Percentiles rank a stretch among this genome's conserved stretches.
phyloP scores from a whole-genome alignment of 2,888 invertebrate species.

The Ophion obscuratus region DNA sequence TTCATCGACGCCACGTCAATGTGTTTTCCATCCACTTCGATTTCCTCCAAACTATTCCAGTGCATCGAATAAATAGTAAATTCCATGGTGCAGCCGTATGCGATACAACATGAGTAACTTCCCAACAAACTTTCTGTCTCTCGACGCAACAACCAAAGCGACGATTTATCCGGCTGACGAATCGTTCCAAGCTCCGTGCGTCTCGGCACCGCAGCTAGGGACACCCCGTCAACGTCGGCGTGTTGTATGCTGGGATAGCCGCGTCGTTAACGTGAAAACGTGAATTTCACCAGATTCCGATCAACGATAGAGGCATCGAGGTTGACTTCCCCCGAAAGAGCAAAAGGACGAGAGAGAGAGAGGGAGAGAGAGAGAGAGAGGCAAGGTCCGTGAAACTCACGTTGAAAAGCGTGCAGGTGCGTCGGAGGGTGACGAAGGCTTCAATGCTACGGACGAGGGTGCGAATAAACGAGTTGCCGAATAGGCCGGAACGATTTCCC shows the following conservation, averaged over 20 bases:
- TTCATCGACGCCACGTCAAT: too few species aligned
- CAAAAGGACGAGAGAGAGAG: background rate
- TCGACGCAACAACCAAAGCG: constrained; percentile 64
- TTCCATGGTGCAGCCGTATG: too few species aligned
- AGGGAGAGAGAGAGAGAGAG: background rate
- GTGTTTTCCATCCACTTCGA: too few species aligned
- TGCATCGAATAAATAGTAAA: too few species aligned
- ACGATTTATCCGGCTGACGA: constrained; percentile 29
- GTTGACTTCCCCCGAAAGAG: constrained; percentile 10
- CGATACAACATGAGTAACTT: too few species aligned
- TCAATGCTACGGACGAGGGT: constrained; percentile 31
- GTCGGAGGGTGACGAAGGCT: constrained; percentile 58
- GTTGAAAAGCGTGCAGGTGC: constrained; percentile 31
- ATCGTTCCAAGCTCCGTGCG: background rate
- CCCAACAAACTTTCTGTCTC: constrained; percentile 4
- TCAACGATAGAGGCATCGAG: constrained; percentile 6
- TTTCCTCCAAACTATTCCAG: too few species aligned
- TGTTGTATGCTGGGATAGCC: constrained; percentile 33
- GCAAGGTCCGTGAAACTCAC: constrained; percentile 38
- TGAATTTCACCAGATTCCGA: constrained; percentile 29
- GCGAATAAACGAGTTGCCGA: constrained; percentile 64
- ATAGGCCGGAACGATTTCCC: constrained; percentile 62
- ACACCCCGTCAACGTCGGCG: constrained; percentile 17
- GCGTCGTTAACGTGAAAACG: constrained; percentile 29
- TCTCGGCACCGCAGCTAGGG: constrained; percentile 2